Base-by-base conservation (phyloP, 1,140 invertebrate genomes). In the Drosophila lini region DNA sequence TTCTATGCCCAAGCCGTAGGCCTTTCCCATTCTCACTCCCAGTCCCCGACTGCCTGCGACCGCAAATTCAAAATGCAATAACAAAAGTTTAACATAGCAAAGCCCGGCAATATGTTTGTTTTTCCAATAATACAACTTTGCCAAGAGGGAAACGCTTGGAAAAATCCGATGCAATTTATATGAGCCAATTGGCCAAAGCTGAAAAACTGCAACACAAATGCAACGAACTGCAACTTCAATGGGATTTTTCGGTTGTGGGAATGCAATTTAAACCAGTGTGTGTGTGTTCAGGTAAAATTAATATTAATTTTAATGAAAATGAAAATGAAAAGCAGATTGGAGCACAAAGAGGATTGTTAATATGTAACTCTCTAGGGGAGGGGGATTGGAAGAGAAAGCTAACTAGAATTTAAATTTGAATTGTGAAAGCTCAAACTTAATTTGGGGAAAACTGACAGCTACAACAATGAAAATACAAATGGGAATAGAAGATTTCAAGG, bases 71-170 rank as follows among this genome's bases (percentile, higher is more conserved):
- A 78, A 78, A 78, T 78, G 58, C 74, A 74, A 78, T 70, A 70
- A 55, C 74, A 70, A 70, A 70, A 75, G 65, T 62, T 45, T 40
- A 78, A 40, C 25, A 42, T 48, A n/a, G 50, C 19, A 40, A 45
- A 48, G 15, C 60, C 58, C 48, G 10, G 58, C 40, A 78, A 70
- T 64, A 47, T 67, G 57, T 73, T 78, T 83, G 71, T 64, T 78
- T 71, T 88, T 78, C 58, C 52, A 89, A 88, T 88, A 83, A 89
- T 74, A 80, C 77, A 88, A 77, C 68, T 55, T 78, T 61, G 71
- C 80, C 63, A 52, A 55, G 56, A 71, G 81, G 52, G 50, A 55
- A 55, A 25, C 47, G 47, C 28, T 47, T 32, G 45, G 32, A 67
- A 64, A 80, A 64, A 77, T 32, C 48, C 60, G 55, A 76, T 71